A percentile compares a stretch with the other conserved stretches of the same genome.
Evolutionary conservation across 2,113 vertebrate genomes (phyloP).

Genomic region (Corapipo altera): DNA sequence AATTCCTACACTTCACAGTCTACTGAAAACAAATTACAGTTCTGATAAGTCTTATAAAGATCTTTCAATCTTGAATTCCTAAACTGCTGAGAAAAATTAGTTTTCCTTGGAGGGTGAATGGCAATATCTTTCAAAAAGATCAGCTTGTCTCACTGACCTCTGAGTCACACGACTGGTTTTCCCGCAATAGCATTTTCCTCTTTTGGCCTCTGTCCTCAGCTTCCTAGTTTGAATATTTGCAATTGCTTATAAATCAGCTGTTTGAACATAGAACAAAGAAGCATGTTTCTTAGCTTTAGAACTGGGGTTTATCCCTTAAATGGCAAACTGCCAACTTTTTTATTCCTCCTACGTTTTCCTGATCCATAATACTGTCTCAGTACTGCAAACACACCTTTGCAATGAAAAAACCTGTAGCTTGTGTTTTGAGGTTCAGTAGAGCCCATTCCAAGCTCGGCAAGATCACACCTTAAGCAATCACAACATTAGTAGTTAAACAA

Average conservation of each 20-base stretch:
- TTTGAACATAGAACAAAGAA: background rate
- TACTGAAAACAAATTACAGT: background rate
- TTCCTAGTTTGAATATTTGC: background rate
- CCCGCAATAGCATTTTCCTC: background rate
- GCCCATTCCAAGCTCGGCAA: background rate
- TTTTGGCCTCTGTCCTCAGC: background rate
- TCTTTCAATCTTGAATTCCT: background rate
- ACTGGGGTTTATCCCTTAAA: background rate
- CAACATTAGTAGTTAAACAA: background rate
- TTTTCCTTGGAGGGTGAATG: background rate
- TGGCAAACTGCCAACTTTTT: background rate
- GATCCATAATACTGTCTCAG: background rate
- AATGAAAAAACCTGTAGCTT: background rate
- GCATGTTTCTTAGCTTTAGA: background rate
- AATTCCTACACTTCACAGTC: background rate
- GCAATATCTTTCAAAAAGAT: background rate
- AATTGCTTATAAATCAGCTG: background rate
- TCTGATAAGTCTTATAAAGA: background rate
- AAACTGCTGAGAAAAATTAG: background rate
- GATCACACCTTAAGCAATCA: background rate
- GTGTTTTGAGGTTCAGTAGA: background rate
- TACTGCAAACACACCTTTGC: background rate
- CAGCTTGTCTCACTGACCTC: background rate
- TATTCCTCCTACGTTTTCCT: background rate
- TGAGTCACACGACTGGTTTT: background rate